Percentiles rank a stretch among this genome's conserved stretches.
Conservation (phyloP, 2,888 invertebrate species). For the Platypus cylindrus region DNA sequence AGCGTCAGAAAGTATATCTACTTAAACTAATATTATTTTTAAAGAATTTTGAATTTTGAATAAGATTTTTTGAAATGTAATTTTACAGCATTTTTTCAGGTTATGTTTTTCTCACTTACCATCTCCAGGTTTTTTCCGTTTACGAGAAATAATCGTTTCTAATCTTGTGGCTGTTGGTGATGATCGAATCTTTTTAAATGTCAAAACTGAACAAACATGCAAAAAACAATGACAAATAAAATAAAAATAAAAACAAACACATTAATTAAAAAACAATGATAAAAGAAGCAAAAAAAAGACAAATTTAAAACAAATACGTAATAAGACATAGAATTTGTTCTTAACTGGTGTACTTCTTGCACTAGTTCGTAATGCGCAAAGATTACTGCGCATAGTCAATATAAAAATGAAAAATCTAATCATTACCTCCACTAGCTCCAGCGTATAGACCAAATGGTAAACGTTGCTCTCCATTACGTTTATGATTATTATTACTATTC, state of each 20-base stretch:
- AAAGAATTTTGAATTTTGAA: not conserved
- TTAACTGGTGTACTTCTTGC: too few species aligned
- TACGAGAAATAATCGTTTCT: slow-evolving; percentile 33
- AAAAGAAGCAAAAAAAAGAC: too few species aligned
- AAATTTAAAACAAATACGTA: too few species aligned
- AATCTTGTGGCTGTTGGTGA: slow-evolving; percentile 19
- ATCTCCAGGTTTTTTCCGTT: slow-evolving; percentile 63
- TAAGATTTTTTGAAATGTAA: not conserved
- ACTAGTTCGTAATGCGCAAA: too few species aligned
- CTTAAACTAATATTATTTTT: too few species aligned
- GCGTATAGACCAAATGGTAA: slow-evolving; percentile 37
- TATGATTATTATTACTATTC: too few species aligned
- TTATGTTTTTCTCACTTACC: slow-evolving; percentile 34
- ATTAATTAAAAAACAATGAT: too few species aligned
- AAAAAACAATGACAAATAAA: slow-evolving; percentile 16
- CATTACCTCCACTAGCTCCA: slow-evolving; percentile 37
- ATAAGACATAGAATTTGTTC: too few species aligned
- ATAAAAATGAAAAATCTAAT: slow-evolving; percentile 16
- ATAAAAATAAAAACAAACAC: not conserved
- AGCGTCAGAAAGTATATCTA: too few species aligned
- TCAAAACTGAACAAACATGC: slow-evolving; percentile 63
- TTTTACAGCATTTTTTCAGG: not conserved
- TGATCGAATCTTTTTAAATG: slow-evolving; percentile 58
- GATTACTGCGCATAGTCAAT: not conserved
- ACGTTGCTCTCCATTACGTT: slow-evolving; percentile 29